A percentile compares a stretch with the other conserved stretches of the same genome.
Conservation (phyloP, 1,140 invertebrate genomes). For the Trichonephila clavata region DNA sequence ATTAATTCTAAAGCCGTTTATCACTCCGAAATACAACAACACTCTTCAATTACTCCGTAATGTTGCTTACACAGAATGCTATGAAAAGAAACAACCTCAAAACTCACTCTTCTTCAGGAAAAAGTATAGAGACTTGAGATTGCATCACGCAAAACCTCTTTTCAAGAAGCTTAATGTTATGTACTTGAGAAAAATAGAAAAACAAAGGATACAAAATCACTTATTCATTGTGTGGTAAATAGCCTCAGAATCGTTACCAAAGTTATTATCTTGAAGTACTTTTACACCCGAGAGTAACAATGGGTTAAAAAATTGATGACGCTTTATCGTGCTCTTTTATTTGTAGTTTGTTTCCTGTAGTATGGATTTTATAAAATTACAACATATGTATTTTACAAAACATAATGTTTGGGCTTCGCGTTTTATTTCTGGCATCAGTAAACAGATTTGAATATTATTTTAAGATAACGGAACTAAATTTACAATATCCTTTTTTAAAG, state of each 20-base stretch:
- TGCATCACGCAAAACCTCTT: neutral
- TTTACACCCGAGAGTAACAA: constrained; percentile 12
- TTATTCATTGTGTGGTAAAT: neutral
- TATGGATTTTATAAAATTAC: no score
- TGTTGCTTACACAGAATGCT: neutral
- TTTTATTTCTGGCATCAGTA: no score
- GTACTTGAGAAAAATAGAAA: neutral
- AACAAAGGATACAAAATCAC: neutral
- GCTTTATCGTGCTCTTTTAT: neutral
- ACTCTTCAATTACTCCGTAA: neutral
- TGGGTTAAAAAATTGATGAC: neutral
- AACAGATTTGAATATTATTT: no score
- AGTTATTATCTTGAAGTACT: neutral
- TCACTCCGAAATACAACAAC: neutral
- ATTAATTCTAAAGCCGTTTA: no score
- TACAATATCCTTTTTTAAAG: no score
- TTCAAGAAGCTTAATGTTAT: neutral
- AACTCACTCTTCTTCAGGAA: neutral
- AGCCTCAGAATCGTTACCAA: constrained; percentile 14
- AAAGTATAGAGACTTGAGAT: neutral
- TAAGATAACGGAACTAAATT: no score
- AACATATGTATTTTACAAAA: no score
- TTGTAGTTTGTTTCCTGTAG: neutral
- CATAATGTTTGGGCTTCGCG: no score
- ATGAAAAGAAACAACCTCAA: neutral